Conservation (phyloP, 1,140 invertebrate species). For the Trichonephila clavata region DNA sequence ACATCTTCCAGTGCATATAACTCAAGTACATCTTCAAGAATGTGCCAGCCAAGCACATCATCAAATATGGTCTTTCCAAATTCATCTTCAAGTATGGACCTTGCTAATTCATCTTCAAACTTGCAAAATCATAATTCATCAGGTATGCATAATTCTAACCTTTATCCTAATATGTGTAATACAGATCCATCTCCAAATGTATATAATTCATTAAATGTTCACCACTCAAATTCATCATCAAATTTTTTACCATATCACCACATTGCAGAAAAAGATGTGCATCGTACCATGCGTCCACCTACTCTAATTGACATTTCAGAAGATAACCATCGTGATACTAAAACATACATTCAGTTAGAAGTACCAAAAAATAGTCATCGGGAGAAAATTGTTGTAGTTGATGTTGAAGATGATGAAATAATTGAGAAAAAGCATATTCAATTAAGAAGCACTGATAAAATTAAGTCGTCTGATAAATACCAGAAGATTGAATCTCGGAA, state of each 20-base stretch:
- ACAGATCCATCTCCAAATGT: slow-evolving; percentile 15
- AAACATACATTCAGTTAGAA: slow-evolving; percentile 73
- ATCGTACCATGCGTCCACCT: slow-evolving; percentile 48
- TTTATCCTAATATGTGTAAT: not conserved
- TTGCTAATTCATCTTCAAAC: not conserved
- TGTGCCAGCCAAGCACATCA: not conserved
- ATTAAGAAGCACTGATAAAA: slow-evolving; percentile 18
- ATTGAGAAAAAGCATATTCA: slow-evolving; percentile 47
- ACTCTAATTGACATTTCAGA: slow-evolving; percentile 68
- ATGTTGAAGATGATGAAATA: slow-evolving; percentile 72
- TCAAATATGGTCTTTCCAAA: not conserved
- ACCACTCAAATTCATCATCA: not conserved
- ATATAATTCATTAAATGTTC: not conserved
- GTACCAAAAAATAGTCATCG: slow-evolving; percentile 68
- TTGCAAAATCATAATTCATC: not conserved
- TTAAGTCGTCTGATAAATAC: not conserved
- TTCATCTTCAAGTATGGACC: not conserved
- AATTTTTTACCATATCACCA: slow-evolving; percentile 36
- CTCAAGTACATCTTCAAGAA: not conserved
- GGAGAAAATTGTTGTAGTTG: slow-evolving; percentile 74
- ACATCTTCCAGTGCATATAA: not conserved
- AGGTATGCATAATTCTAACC: not conserved
- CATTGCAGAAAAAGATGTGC: slow-evolving; percentile 24
- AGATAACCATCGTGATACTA: slow-evolving; percentile 65
- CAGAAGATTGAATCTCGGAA: no score